These are phyloP conservation scores for Diachrysia chrysitis DNA, from an alignment of 2,888 invertebrate genomes.

Conservation along the genomic window DNA sequence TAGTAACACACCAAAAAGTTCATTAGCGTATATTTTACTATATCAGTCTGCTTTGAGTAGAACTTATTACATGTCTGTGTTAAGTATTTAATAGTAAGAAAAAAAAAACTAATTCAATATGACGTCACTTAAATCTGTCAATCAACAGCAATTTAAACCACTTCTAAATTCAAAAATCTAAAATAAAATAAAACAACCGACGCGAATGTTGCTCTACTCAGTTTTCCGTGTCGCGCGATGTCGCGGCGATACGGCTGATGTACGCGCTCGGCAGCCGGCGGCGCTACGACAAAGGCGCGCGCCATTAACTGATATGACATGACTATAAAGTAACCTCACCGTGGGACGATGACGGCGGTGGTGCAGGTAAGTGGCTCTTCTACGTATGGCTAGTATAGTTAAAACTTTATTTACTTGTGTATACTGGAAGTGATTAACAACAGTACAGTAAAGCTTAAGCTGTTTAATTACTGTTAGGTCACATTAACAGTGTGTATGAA, in stretches of 20 bases:
- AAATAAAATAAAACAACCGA: constrained; percentile 36
- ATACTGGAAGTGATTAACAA: too few species aligned
- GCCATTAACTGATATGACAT: constrained; percentile 86
- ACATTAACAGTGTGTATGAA: too few species aligned
- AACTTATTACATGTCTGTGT: too few species aligned
- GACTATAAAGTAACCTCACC: constrained; percentile 85
- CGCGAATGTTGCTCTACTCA: constrained; percentile 57
- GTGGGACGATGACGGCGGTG: constrained; percentile 74
- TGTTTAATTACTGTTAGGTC: too few species aligned
- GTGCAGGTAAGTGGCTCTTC: constrained; percentile 68
- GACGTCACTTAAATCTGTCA: background rate
- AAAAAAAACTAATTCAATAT: too few species aligned
- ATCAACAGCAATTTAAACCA: constrained; percentile 17
- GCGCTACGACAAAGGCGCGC: constrained; percentile 78
- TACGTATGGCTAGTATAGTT: too few species aligned
- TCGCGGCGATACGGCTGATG: constrained; percentile 70
- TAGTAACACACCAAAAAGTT: too few species aligned
- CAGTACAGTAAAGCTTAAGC: too few species aligned
- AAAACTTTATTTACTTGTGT: too few species aligned
- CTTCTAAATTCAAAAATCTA: constrained; percentile 22
- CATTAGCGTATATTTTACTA: too few species aligned
- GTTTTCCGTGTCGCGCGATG: constrained; percentile 64
- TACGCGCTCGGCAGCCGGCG: constrained; percentile 69
- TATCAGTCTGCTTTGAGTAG: too few species aligned
- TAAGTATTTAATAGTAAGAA: too few species aligned